Evolutionary conservation across 2,797 vertebrate genomes (phyloP).

Genomic region (Zenarchopterus dispar): DNA sequence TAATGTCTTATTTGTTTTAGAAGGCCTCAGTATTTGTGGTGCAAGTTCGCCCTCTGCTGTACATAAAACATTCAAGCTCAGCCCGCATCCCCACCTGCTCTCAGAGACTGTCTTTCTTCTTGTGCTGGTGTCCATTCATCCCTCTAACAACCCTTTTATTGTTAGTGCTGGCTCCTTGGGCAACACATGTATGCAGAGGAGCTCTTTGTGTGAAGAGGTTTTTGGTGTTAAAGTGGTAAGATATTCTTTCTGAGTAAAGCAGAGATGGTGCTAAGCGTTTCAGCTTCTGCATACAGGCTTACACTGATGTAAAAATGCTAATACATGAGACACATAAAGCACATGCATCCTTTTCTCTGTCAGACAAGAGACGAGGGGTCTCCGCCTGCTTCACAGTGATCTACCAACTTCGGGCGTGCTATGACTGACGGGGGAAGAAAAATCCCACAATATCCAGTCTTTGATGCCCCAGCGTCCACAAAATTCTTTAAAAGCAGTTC

Average conservation of each 20-base stretch:
- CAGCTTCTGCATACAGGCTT: not conserved
- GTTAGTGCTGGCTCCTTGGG: slow-evolving; percentile 49
- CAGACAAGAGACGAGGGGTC: slow-evolving; percentile 22
- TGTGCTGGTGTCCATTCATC: slow-evolving; percentile 17
- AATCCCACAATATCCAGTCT: slow-evolving; percentile 41
- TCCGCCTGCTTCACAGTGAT: slow-evolving; percentile 65
- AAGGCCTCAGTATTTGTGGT: slow-evolving; percentile 12
- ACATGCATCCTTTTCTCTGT: slow-evolving; percentile 16
- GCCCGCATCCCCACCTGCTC: not conserved
- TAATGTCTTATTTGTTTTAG: slow-evolving; percentile 1
- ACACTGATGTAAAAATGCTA: not conserved
- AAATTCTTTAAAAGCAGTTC: slow-evolving; percentile 42
- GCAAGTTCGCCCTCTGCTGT: slow-evolving; percentile 55
- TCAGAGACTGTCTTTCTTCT: too few relatives aligned
- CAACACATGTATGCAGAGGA: slow-evolving; percentile 7
- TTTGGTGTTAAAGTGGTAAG: slow-evolving; percentile 8
- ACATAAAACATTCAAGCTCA: slow-evolving; percentile 16
- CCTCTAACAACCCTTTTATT: slow-evolving; percentile 6
- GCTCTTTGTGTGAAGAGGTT: slow-evolving; percentile 26
- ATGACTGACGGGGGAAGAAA: slow-evolving; percentile 28
- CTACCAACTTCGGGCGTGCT: slow-evolving; percentile 35
- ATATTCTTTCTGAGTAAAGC: slow-evolving; percentile 13
- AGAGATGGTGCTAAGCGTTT: not conserved
- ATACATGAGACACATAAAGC: slow-evolving; percentile 30
- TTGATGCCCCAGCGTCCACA: slow-evolving; percentile 61